phyloP scores from a whole-genome alignment of 2,113 vertebrate species.

The Tricholaema leucomelas region DNA sequence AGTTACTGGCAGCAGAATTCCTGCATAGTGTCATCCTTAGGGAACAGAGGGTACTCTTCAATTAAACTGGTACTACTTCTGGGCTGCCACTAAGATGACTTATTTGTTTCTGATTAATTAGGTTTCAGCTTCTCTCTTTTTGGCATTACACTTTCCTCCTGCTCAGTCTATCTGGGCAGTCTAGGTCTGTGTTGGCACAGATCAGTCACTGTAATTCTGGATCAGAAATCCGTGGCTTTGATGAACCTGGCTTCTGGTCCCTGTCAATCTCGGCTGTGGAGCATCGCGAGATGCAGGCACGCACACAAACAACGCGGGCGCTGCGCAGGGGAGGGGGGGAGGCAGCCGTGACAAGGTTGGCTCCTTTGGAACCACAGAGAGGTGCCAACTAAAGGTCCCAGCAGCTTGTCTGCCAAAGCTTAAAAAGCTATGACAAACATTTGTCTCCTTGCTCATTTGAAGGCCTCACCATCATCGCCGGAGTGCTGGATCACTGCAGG shows the following conservation, averaged over 20 bases:
- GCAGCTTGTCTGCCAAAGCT: conserved; percentile 46
- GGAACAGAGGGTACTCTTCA: conserved; percentile 66
- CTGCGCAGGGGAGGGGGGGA: not conserved
- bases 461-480: not conserved
- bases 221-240: conserved; percentile 72
- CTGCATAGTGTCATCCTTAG: conserved; percentile 55
- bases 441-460: conserved; percentile 59
- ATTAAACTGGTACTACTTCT: conserved; percentile 64
- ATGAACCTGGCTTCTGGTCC: conserved; percentile 75
- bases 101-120: conserved; percentile 76
- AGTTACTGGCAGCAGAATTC: conserved; percentile 52
- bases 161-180: conserved; percentile 75
- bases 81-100: conserved; percentile 62
- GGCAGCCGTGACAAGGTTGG: conserved; percentile 55
- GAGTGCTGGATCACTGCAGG: not conserved
- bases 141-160: conserved; percentile 74
- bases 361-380: conserved; percentile 59
- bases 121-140: conserved; percentile 67
- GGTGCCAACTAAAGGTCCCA: conserved; percentile 53
- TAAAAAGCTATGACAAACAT: conserved; percentile 35
- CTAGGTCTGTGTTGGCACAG: conserved; percentile 66
- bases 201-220: conserved; percentile 71
- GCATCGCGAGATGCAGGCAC: conserved; percentile 27
- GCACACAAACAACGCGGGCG: not conserved
- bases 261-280: conserved; percentile 63